Evolutionary conservation across 1,140 invertebrate genomes (phyloP), one percentile per base, ranked within the genome.

Genomic region (Nephila pilipes): DNA sequence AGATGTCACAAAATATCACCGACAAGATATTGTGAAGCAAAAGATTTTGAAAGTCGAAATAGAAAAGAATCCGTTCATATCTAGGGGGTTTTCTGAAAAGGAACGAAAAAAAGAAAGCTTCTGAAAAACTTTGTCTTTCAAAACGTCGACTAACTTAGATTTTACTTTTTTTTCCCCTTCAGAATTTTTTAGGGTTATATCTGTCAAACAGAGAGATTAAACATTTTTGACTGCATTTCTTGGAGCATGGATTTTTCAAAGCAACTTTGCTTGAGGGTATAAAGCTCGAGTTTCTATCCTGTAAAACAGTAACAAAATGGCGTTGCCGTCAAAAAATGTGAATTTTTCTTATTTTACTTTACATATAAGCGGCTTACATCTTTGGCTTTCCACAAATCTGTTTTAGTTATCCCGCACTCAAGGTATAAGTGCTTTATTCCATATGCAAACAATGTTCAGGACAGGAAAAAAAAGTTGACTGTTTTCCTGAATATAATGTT

Each of bases 11-110:
- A 85, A 85, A 85, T 85, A 60, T 85, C 57, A n/a, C 83, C 18
- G 83, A 85, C 83, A 85, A 85, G 83, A 85, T 85, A 85, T 85
- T 85, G 46, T 60, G 57, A 46, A 46, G 80, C 25, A 32, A 75
- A 75, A 75, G 32, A 75, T 75, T 75, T 75, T 75, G 69, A 75
- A 75, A 75, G 57, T 38, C 83, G 57, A 60, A 85, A 85, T 75
- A 60, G 54, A 57, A 57, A 85, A 85, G 57, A 85, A 63, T 55
- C 80, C 38, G 38, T 81, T 81, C 80, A 36, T 75, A 36, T 81
- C 80, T 81, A n/a, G 20, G n/a, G 29, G 36, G 5, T 12, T 22
- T 54, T 81, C 38, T 2, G 14, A 32, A 18, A 29, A 36, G 12
- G 3, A 75, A 32, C 5, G 1, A 20, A 54, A 85, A 60, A 36